A percentile compares a stretch with the other conserved stretches of the same genome.
phyloP scores from a whole-genome alignment of 2,888 invertebrate species.

The Choreutis nemorana region DNA sequence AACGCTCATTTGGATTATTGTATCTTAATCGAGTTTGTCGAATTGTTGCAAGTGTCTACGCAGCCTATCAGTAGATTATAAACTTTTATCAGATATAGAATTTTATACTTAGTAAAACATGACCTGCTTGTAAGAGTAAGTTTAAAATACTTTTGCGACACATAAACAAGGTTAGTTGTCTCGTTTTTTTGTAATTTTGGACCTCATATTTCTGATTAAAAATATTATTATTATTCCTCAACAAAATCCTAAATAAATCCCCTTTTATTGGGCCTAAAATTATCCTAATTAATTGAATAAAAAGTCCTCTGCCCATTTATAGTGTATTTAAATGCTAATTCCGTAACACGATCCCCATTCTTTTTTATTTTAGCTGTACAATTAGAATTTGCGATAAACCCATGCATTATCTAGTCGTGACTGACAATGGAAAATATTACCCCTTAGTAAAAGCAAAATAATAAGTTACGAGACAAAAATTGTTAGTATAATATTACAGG shows the following conservation, averaged over 20 bases:
- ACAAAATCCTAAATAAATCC: too few relatives aligned
- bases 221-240: too few relatives aligned
- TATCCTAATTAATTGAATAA: conserved; percentile 50
- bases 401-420: conserved; percentile 61
- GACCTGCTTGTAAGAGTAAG: too few relatives aligned
- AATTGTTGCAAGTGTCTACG: conserved; percentile 21
- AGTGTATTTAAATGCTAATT: conserved; percentile 54
- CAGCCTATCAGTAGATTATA: too few relatives aligned
- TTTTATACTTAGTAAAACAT: too few relatives aligned
- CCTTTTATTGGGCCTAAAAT: too few relatives aligned
- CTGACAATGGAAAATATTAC: conserved; percentile 50
- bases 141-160: too few relatives aligned
- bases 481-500: conserved; percentile 62
- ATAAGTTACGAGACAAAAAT: too few relatives aligned
- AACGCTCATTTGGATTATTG: conserved; percentile 44
- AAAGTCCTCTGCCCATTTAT: conserved; percentile 21
- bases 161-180: too few relatives aligned
- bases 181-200: too few relatives aligned
- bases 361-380: conserved; percentile 41
- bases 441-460: conserved; percentile 33
- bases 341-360: conserved; percentile 58
- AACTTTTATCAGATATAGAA: too few relatives aligned
- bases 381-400: conserved; percentile 57
- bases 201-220: too few relatives aligned
- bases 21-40: conserved; percentile 40